Conservation (phyloP, 2,113 vertebrate genomes). For the Peromyscus leucopus region DNA sequence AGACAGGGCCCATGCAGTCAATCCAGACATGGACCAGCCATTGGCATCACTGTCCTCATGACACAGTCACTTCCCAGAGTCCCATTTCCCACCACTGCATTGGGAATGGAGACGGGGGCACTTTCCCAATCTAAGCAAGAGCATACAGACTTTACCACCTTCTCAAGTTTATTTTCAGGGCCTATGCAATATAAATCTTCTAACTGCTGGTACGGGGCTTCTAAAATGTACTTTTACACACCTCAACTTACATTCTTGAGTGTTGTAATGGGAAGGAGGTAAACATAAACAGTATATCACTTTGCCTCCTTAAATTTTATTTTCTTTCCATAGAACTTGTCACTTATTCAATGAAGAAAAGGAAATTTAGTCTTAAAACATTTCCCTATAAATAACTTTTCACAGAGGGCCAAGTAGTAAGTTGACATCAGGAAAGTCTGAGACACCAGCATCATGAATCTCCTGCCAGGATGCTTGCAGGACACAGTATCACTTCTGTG, state of each 20-base stretch:
- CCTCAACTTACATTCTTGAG: neutral
- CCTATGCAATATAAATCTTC: neutral
- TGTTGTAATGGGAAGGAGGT: neutral
- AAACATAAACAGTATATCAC: slow-evolving; percentile 22
- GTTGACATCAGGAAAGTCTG: neutral
- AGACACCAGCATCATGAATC: neutral
- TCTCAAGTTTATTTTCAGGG: slow-evolving; percentile 38
- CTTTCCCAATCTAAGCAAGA: neutral
- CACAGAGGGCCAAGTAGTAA: neutral
- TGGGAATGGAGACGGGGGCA: neutral
- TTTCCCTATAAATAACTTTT: neutral
- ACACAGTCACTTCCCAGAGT: neutral
- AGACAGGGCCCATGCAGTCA: neutral
- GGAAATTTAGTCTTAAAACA: neutral
- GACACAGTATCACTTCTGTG: neutral
- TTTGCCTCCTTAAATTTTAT: neutral
- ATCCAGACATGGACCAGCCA: neutral
- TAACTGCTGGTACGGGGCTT: neutral
- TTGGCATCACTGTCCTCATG: neutral
- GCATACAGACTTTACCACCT: neutral
- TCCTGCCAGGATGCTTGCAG: too few relatives aligned
- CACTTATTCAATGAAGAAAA: neutral
- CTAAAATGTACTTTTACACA: neutral
- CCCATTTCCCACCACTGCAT: neutral
- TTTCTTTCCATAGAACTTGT: neutral